These are phyloP conservation scores for Amia ocellicauda DNA, from an alignment of 2,113 vertebrate species.

Conservation along the genomic window DNA sequence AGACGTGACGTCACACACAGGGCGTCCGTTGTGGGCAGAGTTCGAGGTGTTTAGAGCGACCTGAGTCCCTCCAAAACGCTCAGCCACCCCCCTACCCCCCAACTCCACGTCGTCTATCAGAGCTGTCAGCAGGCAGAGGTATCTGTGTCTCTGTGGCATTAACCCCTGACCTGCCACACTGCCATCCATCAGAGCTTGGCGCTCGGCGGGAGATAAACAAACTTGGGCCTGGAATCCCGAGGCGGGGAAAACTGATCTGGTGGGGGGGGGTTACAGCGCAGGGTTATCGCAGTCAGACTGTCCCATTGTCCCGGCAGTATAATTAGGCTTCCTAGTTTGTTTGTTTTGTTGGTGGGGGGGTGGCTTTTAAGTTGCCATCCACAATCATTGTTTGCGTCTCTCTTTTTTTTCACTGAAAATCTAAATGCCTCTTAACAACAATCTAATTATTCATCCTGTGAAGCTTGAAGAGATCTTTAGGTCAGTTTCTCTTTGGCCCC, in stretches of 20 bases:
- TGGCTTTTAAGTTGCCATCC: neutral
- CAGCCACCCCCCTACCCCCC: constrained; percentile 17
- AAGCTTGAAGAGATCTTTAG: neutral
- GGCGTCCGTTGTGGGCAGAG: constrained; percentile 22
- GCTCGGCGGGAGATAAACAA: constrained; percentile 4
- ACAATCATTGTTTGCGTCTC: neutral
- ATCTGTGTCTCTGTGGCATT: constrained; percentile 37
- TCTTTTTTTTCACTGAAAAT: neutral
- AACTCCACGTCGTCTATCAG: constrained; percentile 37
- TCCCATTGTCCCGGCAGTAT: neutral
- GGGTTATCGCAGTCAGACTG: neutral
- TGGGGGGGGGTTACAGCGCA: neutral
- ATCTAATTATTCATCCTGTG: neutral
- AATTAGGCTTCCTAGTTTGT: neutral
- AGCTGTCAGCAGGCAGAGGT: constrained; percentile 8
- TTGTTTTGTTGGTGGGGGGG: too few species aligned
- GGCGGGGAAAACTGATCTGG: neutral
- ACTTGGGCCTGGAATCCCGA: neutral
- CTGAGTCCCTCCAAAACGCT: constrained; percentile 61
- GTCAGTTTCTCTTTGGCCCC: too few species aligned
- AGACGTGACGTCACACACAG: constrained; percentile 13
- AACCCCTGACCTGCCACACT: constrained; percentile 32
- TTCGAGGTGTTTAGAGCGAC: constrained; percentile 31
- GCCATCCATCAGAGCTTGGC: constrained; percentile 29
- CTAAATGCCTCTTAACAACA: neutral